Evolutionary conservation across 1,140 invertebrate species (phyloP).

Genomic region (Schlechtendalia chinensis): DNA sequence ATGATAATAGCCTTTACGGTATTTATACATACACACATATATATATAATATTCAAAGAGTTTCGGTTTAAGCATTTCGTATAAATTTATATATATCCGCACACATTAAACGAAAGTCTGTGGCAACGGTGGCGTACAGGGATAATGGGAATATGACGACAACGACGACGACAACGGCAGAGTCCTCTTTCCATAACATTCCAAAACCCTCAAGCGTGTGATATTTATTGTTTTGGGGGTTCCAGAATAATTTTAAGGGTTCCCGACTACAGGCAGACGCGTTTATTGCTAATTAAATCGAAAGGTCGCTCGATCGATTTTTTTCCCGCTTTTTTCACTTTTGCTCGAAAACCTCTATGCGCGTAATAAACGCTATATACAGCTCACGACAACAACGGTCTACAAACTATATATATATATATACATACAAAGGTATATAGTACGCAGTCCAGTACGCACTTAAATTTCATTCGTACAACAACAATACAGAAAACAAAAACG

Average conservation of each 20-base stretch:
- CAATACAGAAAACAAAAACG: not conserved
- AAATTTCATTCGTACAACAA: not conserved
- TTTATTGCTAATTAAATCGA: slow-evolving; percentile 49
- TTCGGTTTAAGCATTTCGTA: not conserved
- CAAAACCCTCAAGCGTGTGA: slow-evolving; percentile 21
- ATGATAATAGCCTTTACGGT: not conserved
- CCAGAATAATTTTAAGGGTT: slow-evolving; percentile 46
- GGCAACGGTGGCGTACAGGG: not conserved
- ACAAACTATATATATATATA: not conserved
- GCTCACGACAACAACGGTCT: not conserved
- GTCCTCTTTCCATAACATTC: slow-evolving; percentile 47
- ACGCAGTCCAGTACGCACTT: not conserved
- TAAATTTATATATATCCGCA: too few species aligned
- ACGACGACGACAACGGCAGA: not conserved
- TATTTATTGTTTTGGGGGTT: slow-evolving; percentile 36
- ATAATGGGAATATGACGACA: slow-evolving; percentile 17
- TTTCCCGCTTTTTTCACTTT: slow-evolving; percentile 12
- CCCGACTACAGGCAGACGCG: not conserved
- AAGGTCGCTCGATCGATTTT: slow-evolving; percentile 44
- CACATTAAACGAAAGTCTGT: not conserved
- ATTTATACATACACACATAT: too few species aligned
- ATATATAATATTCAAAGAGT: not conserved
- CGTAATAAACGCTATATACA: not conserved
- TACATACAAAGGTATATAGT: not conserved
- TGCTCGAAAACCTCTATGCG: slow-evolving; percentile 1